Evolutionary conservation across 2,113 vertebrate species (phyloP), one percentile per base, ranked within the genome.

Genomic region (Epinephelus moara): DNA sequence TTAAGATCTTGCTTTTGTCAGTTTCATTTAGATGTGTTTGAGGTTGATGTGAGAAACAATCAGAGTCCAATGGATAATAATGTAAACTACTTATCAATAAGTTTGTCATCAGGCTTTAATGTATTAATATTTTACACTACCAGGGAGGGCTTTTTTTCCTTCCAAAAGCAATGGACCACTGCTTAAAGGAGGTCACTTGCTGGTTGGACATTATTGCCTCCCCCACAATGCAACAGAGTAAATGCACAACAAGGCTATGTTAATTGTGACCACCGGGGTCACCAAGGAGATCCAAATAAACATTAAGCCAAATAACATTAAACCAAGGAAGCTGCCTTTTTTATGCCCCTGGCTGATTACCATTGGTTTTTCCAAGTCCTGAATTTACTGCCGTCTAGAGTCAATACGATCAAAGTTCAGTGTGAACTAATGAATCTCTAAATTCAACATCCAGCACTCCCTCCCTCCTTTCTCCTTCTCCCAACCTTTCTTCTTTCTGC

Each of bases 371-470:
- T 69, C 49, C 15, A 14, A 37, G n/a, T 57, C 27, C 4, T 45
- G 40, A 72, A 90, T 92, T 80, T 88, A 87, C 75, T 68, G 70
- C 90, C 1, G 14, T 40, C 13, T 11, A 67, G 17, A 82, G 87
- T 90, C 87, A 92, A 89, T 86, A 84, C 45, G 80, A 87, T 75
- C 84, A 92, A 84, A 85, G 85, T 84, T 89, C 84, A 84, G 71
- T 27, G 64, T 15, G 50, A 86, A 85, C 45, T 49, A 50, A 81
- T 73, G 23, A 85, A 74, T 84, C 60, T 79, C 40, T 21, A 87
- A 76, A 80, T 83, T 77, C 30, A 73, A 55, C 60, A 73, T 70
- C 33, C 53, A 52, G 19, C 30, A 68, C 70, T 70, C 67, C 56
- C 69, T 42, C 69, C 53, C 72, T 23, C 57, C 19, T 80, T 78